Evolutionary conservation across 2,113 vertebrate genomes (phyloP).

Genomic region (Rhea pennata): DNA sequence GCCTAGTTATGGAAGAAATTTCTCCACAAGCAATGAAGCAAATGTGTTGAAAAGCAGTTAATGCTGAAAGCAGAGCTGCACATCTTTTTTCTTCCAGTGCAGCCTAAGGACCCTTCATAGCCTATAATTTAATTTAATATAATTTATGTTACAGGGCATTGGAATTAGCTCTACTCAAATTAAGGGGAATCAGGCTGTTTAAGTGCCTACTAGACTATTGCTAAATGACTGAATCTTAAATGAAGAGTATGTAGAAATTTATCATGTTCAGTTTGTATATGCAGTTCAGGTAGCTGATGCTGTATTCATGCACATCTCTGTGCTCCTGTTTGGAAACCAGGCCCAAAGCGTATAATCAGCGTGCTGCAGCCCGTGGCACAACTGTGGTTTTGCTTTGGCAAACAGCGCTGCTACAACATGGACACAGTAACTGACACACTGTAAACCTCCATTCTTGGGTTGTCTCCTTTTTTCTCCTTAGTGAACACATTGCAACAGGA

Average conservation of each 20-base stretch:
- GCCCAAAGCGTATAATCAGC: not conserved
- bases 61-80: not conserved
- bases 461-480: not conserved
- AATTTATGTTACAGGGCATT: not conserved
- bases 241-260: not conserved
- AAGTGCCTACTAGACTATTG: not conserved
- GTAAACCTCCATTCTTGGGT: not conserved
- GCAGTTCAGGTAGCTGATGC: not conserved
- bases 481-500: rapidly evolving
- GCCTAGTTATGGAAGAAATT: not conserved
- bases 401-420: not conserved
- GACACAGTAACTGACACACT: not conserved
- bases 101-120: not conserved
- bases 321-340: not conserved
- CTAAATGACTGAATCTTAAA: not conserved
- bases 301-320: not conserved
- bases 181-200: not conserved
- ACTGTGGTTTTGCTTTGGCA: not conserved
- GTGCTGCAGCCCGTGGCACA: not conserved
- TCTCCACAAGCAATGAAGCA: not conserved
- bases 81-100: not conserved
- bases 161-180: not conserved
- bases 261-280: not conserved
- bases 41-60: not conserved
- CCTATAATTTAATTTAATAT: not conserved